Conservation (phyloP, 2,888 invertebrate genomes). For the Gisinianus flammeolus region DNA sequence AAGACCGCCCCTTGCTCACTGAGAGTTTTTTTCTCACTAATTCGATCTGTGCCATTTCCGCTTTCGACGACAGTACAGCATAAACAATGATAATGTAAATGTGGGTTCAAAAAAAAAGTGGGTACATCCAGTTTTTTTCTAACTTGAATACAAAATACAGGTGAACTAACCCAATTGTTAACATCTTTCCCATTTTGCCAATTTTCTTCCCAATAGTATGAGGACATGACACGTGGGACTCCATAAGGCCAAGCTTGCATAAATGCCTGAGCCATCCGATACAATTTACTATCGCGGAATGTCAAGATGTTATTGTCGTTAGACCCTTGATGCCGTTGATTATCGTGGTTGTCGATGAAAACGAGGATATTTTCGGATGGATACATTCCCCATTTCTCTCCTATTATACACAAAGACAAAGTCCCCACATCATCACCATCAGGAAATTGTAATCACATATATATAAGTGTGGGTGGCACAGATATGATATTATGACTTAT, state of each 20-base stretch:
- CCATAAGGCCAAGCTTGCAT: slow-evolving; percentile 87
- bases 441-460: no score
- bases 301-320: slow-evolving; percentile 55
- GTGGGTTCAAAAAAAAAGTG: no score
- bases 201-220: slow-evolving; percentile 67
- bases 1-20: no score
- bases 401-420: neutral
- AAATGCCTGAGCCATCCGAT: slow-evolving; percentile 77
- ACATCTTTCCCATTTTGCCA: slow-evolving; percentile 52
- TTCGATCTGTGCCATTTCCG: no score
- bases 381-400: slow-evolving; percentile 69
- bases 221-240: slow-evolving; percentile 74
- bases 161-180: slow-evolving; percentile 59
- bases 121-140: no score
- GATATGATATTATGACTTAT: no score
- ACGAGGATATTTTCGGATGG: slow-evolving; percentile 70
- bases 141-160: no score
- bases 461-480: no score
- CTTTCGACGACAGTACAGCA: no score
- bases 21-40: no score
- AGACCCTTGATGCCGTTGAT: slow-evolving; percentile 69
- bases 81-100: no score
- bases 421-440: neutral
- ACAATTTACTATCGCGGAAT: slow-evolving; percentile 51
- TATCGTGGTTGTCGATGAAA: slow-evolving; percentile 91